Evolutionary conservation across 2,888 invertebrate genomes (phyloP).

Genomic region (Tridacna gigas): DNA sequence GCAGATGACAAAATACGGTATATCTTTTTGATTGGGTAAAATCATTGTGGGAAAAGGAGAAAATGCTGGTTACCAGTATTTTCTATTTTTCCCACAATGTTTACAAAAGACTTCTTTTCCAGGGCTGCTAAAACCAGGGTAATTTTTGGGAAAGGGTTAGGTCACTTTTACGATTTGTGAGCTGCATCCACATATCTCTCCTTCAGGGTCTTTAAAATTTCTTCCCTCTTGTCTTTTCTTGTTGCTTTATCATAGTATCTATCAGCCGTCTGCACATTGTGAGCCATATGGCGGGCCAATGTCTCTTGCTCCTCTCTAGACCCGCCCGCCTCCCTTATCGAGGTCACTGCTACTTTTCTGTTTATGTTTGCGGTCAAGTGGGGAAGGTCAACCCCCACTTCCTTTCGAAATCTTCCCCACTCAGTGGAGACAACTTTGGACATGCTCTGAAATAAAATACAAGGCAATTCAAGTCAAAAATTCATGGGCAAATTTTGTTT

Average conservation of each 20-base stretch:
- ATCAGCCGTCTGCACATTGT: background rate
- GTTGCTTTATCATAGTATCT: background rate
- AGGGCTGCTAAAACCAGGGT: background rate
- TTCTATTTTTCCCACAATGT: background rate
- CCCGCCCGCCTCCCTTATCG: background rate
- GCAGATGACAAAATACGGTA: background rate
- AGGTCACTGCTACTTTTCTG: background rate
- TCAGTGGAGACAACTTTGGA: background rate
- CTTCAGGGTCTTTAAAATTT: background rate
- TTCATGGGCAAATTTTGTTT: too few species aligned
- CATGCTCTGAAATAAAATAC: constrained; percentile 1
- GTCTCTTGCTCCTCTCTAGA: background rate
- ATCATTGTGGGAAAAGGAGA: background rate
- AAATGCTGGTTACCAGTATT: background rate
- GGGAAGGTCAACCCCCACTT: background rate
- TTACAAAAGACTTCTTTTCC: background rate
- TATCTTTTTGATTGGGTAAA: background rate
- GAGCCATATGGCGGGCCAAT: background rate
- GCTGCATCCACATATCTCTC: background rate
- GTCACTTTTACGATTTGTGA: too few species aligned
- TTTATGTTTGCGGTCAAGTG: background rate
- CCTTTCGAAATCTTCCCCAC: background rate
- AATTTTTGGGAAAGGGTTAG: background rate
- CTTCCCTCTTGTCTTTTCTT: background rate
- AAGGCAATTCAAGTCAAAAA: too few species aligned